Evolutionary conservation across 2,888 invertebrate genomes (phyloP), one percentile per base, ranked within the genome.

Genomic region (Hemaris fuciformis): DNA sequence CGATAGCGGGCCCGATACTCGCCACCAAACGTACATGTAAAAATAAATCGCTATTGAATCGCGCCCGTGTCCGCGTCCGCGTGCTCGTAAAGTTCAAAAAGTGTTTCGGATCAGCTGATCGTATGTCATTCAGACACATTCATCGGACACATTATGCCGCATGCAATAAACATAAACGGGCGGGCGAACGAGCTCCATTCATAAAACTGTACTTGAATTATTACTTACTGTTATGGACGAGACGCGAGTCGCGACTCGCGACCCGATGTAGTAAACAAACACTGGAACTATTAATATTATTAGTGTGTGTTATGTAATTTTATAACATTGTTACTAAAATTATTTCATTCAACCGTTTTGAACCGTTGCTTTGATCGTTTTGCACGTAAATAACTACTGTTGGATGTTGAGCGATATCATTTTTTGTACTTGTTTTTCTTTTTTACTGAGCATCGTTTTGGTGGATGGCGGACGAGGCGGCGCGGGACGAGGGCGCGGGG

Each of bases 151-250:
- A 53, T 53, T 41, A 56, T 53, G 59, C 42, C 53, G 53, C 75
- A 73, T 79, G 79, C 77, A 80, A 83, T 81, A 85, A 83, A 84
- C 84, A 80, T 80, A 80, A 80, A 79, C 72, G 77, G 71, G 75
- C 72, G 76, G 72, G 53, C 53, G 53, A 53, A 53, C 53, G 53
- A 53, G 53, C 53, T 71, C 76, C 88, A 88, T 88, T 88, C 86
- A 87, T 83, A 83, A 85, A 81, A 77, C 73, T 72, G 76, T 69
- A 77, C 78, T 79, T 79, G 83, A 86, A 78, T 86, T 83, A 87
- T 83, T 80, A 71, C 72, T 73, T 75, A 73, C 75, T 74, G 77
- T 76, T 77, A 79, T 79, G 74, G 77, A 74, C 64, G 68, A 73
- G 53, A 53, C 53, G 53, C 53, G 48, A 46, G 46, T n/a, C 46